Percentiles rank a stretch among this genome's conserved stretches.
Evolutionary conservation across 2,797 vertebrate species (phyloP).

Genomic region (Lithobates sylvaticus): DNA sequence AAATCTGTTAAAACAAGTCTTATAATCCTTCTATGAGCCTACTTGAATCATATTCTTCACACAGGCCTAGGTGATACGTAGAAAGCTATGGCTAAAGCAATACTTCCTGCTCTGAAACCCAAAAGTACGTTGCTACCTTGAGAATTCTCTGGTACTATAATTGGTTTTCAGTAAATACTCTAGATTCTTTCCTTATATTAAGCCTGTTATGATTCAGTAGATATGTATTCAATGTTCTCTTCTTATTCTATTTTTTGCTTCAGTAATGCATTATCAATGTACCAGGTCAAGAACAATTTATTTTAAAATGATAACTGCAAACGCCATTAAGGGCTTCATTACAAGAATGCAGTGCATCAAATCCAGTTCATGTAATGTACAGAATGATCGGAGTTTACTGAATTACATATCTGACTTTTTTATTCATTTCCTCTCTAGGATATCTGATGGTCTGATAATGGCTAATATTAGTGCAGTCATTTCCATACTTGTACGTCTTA

Average conservation of each 20-base stretch:
- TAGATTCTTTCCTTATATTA: slow-evolving; percentile 53
- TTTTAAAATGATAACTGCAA: background rate
- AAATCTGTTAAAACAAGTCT: slow-evolving; percentile 42
- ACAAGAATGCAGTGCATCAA: background rate
- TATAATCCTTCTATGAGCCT: slow-evolving; percentile 36
- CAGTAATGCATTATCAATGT: slow-evolving; percentile 1
- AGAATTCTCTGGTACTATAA: slow-evolving; percentile 25
- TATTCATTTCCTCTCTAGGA: slow-evolving; percentile 67
- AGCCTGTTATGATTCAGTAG: slow-evolving; percentile 11
- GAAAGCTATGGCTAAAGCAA: background rate
- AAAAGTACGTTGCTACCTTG: slow-evolving; percentile 29
- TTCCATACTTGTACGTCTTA: slow-evolving; percentile 75
- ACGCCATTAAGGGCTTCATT: slow-evolving; percentile 9
- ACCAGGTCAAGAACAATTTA: slow-evolving; percentile 39
- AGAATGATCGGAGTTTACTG: slow-evolving; percentile 64
- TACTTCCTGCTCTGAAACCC: slow-evolving; percentile 1
- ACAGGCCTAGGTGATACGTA: background rate
- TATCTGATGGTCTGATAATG: slow-evolving; percentile 69
- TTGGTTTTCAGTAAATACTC: slow-evolving; percentile 27
- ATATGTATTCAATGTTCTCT: slow-evolving; percentile 46
- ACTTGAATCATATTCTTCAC: slow-evolving; percentile 26
- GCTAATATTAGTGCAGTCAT: slow-evolving; percentile 77
- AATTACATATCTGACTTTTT: slow-evolving; percentile 53
- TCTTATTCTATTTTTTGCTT: background rate
- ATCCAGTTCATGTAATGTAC: background rate